Evolutionary conservation across 2,113 vertebrate species (phyloP).

Genomic region (Galemys pyrenaicus): DNA sequence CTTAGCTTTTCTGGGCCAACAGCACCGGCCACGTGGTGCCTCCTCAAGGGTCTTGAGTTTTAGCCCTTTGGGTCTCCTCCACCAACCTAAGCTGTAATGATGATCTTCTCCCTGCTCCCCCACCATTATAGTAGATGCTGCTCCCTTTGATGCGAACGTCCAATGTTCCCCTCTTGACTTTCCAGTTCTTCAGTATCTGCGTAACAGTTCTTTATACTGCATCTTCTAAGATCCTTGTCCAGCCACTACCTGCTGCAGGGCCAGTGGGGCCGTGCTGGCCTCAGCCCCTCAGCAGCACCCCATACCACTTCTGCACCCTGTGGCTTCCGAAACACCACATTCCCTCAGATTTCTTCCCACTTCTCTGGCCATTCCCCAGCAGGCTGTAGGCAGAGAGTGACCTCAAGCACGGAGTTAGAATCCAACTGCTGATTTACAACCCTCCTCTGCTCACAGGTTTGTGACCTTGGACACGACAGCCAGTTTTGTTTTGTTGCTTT

Average conservation of each 20-base stretch:
- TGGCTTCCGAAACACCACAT: neutral
- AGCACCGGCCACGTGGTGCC: neutral
- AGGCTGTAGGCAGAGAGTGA: neutral
- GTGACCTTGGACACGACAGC: neutral
- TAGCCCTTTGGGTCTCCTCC: neutral
- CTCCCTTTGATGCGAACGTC: neutral
- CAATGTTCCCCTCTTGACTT: neutral
- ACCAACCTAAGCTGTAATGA: neutral
- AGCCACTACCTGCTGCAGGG: too few relatives aligned
- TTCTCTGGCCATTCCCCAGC: neutral
- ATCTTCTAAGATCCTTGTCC: neutral
- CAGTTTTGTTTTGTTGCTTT: neutral
- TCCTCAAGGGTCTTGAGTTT: neutral
- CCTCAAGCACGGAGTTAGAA: neutral
- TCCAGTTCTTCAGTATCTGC: too few relatives aligned
- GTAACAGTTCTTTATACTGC: neutral
- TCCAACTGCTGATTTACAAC: rapidly evolving
- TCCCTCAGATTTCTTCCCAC: neutral
- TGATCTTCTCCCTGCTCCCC: neutral
- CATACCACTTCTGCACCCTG: too few relatives aligned
- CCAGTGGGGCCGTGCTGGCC: too few relatives aligned
- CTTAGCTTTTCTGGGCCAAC: neutral
- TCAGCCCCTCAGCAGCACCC: neutral
- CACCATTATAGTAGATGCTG: too few relatives aligned
- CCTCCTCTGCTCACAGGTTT: neutral